Evolutionary conservation across 2,797 vertebrate genomes (phyloP).

Genomic region (Oreonectes daqikongensis): DNA sequence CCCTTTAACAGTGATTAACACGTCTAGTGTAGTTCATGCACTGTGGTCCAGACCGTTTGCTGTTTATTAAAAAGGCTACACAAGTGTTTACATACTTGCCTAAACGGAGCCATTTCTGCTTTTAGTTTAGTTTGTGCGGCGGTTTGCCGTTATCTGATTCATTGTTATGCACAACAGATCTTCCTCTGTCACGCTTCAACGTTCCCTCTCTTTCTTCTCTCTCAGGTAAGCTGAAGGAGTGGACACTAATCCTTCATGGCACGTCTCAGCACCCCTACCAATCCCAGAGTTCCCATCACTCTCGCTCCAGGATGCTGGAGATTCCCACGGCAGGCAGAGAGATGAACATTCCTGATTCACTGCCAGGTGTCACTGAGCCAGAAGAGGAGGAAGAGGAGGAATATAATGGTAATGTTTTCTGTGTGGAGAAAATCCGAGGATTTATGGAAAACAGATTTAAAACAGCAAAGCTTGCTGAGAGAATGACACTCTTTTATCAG

Average conservation of each 20-base stretch:
- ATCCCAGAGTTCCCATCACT: conserved; percentile 62
- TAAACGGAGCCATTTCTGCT: neutral
- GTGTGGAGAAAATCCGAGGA: neutral
- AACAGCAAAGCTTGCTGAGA: too few species aligned
- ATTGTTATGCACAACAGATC: neutral
- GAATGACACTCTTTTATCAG: too few species aligned
- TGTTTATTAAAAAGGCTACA: neutral
- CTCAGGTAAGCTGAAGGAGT: conserved; percentile 89
- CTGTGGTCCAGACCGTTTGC: neutral
- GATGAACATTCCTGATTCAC: conserved; percentile 52
- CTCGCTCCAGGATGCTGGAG: conserved; percentile 73
- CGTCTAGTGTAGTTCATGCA: too few species aligned
- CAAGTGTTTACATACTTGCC: neutral
- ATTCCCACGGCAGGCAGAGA: conserved; percentile 62
- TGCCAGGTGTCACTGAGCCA: conserved; percentile 69
- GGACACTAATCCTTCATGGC: conserved; percentile 86
- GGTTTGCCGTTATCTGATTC: neutral
- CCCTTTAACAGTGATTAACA: too few species aligned
- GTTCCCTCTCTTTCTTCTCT: neutral
- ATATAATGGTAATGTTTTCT: conserved; percentile 76
- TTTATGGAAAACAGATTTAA: too few species aligned
- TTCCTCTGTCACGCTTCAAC: neutral
- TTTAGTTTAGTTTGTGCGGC: neutral
- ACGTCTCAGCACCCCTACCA: conserved; percentile 81
- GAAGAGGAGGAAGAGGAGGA: conserved; percentile 83